phyloP scores from a whole-genome alignment of 1,140 invertebrate genomes.

The Contarinia nasturtii region DNA sequence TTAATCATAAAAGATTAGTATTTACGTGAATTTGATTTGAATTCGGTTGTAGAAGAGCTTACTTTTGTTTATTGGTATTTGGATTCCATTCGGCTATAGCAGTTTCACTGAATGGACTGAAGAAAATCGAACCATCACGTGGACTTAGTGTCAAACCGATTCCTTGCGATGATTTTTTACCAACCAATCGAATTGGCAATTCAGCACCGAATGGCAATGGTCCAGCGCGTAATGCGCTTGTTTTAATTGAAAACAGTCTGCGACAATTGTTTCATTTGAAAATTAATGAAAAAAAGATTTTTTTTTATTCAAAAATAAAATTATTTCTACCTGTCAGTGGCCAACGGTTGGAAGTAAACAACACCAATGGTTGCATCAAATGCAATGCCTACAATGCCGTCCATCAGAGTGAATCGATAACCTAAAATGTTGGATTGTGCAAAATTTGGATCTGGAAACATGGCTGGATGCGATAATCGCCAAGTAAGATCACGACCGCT shows the following conservation, averaged over 20 bases:
- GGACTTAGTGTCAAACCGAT: constrained; percentile 47
- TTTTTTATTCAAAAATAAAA: neutral
- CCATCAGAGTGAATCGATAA: constrained; percentile 51
- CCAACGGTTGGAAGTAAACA: constrained; percentile 62
- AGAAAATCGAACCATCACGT: constrained; percentile 45
- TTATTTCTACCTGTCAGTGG: constrained; percentile 42
- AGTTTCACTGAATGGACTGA: constrained; percentile 55
- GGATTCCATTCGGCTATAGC: constrained; percentile 60
- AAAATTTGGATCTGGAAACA: constrained; percentile 63
- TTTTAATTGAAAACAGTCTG: constrained; percentile 53
- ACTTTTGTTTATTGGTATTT: constrained; percentile 40
- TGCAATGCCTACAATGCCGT: constrained; percentile 59
- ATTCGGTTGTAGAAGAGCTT: too few relatives aligned
- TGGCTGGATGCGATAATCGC: constrained; percentile 52
- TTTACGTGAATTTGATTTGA: too few relatives aligned
- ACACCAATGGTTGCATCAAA: constrained; percentile 42
- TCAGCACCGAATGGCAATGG: constrained; percentile 44
- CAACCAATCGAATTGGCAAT: constrained; percentile 51
- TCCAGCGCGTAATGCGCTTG: constrained; percentile 44
- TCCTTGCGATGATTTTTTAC: constrained; percentile 63
- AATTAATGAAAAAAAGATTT: neutral
- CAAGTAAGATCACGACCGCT: constrained; percentile 47
- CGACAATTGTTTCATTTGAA: neutral
- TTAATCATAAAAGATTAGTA: too few relatives aligned
- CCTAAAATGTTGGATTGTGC: constrained; percentile 41